Evolutionary conservation across 2,797 vertebrate species (phyloP).

Genomic region (Erpetoichthys calabaricus): DNA sequence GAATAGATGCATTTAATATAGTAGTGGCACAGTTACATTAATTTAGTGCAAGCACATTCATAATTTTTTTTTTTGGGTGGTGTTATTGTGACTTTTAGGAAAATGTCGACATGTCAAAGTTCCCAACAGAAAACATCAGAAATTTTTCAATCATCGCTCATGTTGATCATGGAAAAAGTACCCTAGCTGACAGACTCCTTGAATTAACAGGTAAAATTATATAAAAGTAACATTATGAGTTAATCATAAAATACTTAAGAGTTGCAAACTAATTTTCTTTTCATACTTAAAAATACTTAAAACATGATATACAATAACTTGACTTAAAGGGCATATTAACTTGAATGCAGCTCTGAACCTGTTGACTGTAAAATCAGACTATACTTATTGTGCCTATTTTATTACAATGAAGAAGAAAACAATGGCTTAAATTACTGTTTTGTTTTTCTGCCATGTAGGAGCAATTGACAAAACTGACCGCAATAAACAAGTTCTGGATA

Average conservation of each 20-base stretch:
- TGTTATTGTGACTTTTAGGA: conserved; percentile 40
- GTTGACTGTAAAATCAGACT: no score
- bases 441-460: conserved; percentile 39
- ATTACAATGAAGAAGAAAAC: background rate
- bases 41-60: background rate
- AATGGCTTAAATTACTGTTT: background rate
- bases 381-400: background rate
- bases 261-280: no score
- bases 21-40: background rate
- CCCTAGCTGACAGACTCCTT: conserved; percentile 79
- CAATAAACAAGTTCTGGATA: conserved; percentile 94
- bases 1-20: no score
- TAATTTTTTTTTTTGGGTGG: conserved; percentile 6
- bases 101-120: conserved; percentile 60
- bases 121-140: conserved; percentile 71
- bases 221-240: no score
- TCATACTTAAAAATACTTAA: no score
- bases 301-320: no score
- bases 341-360: no score
- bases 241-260: no score
- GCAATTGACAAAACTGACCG: conserved; percentile 69
- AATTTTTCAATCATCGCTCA: conserved; percentile 96
- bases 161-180: conserved; percentile 97
- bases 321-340: no score
- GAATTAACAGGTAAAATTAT: conserved; percentile 73